Evolutionary conservation across 2,888 invertebrate genomes (phyloP).

Genomic region (Habrosyne pyritoides): DNA sequence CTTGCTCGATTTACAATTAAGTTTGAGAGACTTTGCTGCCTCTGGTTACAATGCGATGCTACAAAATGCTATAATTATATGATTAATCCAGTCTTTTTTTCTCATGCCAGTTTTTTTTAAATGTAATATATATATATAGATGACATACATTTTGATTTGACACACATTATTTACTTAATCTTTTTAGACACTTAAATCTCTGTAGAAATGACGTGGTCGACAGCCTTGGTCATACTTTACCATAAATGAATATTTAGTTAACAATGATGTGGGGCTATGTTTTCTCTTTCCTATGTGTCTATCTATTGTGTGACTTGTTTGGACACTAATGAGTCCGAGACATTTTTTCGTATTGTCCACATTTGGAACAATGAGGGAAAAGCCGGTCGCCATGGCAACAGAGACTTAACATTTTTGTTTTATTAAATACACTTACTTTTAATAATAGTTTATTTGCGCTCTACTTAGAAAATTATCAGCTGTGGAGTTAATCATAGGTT

Average conservation of each 20-base stretch:
- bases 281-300: constrained; percentile 35
- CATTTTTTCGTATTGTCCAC: constrained; percentile 29
- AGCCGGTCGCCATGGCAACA: constrained; percentile 8
- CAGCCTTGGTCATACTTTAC: constrained; percentile 55
- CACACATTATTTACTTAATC: constrained; percentile 13
- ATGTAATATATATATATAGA: neutral
- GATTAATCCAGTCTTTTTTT: too few species aligned
- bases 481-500: neutral
- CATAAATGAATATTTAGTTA: constrained; percentile 61
- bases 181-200: constrained; percentile 44
- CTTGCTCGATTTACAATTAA: too few species aligned
- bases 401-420: neutral
- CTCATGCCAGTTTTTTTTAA: too few species aligned
- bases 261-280: constrained; percentile 39
- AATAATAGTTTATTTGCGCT: neutral
- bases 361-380: constrained; percentile 15
- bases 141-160: neutral
- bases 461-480: neutral
- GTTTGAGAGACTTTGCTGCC: too few species aligned
- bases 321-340: constrained; percentile 27
- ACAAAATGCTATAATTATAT: too few species aligned
- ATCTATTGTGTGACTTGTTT: constrained; percentile 36
- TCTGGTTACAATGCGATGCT: too few species aligned
- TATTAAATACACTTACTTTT: neutral
- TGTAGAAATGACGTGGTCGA: constrained; percentile 46